phyloP scores from a whole-genome alignment of 2,113 vertebrate species.

The Raja brachyura region DNA sequence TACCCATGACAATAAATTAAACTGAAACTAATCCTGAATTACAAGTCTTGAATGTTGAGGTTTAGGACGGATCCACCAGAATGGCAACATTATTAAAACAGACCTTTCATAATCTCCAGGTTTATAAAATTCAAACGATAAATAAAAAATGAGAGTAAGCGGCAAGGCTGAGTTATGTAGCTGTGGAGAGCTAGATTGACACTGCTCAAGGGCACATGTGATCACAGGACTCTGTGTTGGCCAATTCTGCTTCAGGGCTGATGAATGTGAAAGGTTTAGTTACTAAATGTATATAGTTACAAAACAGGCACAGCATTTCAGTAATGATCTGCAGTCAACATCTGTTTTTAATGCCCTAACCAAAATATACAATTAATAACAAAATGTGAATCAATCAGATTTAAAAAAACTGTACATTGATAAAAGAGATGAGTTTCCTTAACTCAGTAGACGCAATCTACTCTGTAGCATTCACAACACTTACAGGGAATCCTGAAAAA shows the following conservation, averaged over 20 bases:
- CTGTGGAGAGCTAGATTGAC: background rate
- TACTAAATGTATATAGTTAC: background rate
- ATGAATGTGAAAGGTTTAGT: background rate
- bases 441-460: constrained; percentile 55
- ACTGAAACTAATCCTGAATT: background rate
- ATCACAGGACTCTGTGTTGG: no score
- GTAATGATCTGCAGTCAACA: background rate
- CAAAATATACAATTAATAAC: background rate
- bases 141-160: no score
- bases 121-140: background rate
- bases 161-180: no score
- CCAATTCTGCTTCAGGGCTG: background rate
- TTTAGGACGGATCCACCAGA: background rate
- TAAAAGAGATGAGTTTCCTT: constrained; percentile 45
- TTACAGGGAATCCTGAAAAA: constrained; percentile 89
- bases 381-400: background rate
- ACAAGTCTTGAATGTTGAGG: background rate
- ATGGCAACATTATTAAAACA: background rate
- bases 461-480: constrained; percentile 56
- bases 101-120: background rate
- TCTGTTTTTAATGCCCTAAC: background rate
- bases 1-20: no score
- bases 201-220: background rate
- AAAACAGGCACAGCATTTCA: background rate
- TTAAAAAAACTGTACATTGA: background rate